Base-by-base conservation (phyloP, 2,797 vertebrate species). In the Pseudochirops corinnae region DNA sequence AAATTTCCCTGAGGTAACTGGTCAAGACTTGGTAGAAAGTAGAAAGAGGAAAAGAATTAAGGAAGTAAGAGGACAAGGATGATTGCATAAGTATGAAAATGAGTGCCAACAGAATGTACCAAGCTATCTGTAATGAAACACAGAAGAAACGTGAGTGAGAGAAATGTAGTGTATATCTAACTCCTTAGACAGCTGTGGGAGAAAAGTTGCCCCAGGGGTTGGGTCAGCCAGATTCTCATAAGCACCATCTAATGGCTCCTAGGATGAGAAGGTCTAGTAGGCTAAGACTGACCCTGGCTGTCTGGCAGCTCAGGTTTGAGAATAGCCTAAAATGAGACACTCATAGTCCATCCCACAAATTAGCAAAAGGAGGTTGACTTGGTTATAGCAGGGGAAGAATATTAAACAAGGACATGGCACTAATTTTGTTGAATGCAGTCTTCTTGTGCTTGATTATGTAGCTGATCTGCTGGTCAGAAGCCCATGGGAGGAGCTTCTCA, bases 31-130 rank as follows among this genome's bases (percentile, higher is more conserved):
- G 39, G 74, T 46, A 46, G 3, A 46, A 82, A 39, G 74, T 46
- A 57, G 67, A 74, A 39, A 90, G 56, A 91, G 28, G 92, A 26
- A 94, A 94, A 29, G n/a, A 93, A 94, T 82, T 50, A 58, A 9
- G 92, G 53, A 91, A 53, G 90, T 50, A 33, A 24, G n/a, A 53
- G 56, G 56, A 56, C 67, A 55, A 92, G 50, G 33, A 10, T 4
- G 33, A 6, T 52, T 56, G 29, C 4, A 9, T 0, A 29, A 26
- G 39, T 46, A 3, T 46, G 7, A 46, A 6, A 29, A 74, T 90
- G 56, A 9, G n/a, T 92, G 4, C 24, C 1, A 28, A 31, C 50
- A 46, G 57, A 67, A 94, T 33, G 21, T 33, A 7, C 16, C 0
- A 55, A 46, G 55, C 33, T 28, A 21, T 24, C 33, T 57, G 90